phyloP scores from a whole-genome alignment of 2,797 vertebrate species.

The Gouania willdenowi region DNA sequence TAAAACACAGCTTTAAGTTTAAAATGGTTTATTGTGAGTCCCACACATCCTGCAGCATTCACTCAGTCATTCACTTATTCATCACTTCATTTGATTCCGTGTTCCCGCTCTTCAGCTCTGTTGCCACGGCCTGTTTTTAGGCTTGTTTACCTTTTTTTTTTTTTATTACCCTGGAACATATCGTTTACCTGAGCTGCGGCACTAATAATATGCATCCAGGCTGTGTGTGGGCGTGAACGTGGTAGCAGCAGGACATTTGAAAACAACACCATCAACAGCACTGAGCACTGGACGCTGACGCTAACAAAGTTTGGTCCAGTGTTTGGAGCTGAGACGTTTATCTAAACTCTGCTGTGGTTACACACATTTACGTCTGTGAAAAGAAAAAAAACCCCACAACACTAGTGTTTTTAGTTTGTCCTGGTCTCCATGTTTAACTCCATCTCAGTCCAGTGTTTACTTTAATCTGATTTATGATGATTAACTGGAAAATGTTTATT shows the following conservation, averaged over 20 bases:
- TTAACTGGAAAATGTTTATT: no score
- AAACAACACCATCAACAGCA: constrained; percentile 76
- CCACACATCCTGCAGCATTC: constrained; percentile 35
- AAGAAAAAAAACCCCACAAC: no score
- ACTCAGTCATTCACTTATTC: constrained; percentile 63
- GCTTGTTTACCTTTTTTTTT: constrained; percentile 74
- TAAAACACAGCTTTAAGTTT: no score
- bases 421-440: no score
- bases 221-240: constrained; percentile 48
- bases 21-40: no score
- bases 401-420: no score
- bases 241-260: constrained; percentile 62
- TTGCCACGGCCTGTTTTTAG: constrained; percentile 48
- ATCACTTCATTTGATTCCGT: constrained; percentile 57
- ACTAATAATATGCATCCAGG: constrained; percentile 62
- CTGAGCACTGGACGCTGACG: constrained; percentile 47
- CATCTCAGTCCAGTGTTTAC: no score
- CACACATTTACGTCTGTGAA: no score
- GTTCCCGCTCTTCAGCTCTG: constrained; percentile 48
- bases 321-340: constrained; percentile 39
- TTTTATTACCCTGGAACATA: constrained; percentile 69
- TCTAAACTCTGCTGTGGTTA: no score
- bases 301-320: constrained; percentile 41
- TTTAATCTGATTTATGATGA: no score
- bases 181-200: constrained; percentile 71